Conservation (phyloP, 2,888 invertebrate genomes). For the Aporophyla lueneburgensis region DNA sequence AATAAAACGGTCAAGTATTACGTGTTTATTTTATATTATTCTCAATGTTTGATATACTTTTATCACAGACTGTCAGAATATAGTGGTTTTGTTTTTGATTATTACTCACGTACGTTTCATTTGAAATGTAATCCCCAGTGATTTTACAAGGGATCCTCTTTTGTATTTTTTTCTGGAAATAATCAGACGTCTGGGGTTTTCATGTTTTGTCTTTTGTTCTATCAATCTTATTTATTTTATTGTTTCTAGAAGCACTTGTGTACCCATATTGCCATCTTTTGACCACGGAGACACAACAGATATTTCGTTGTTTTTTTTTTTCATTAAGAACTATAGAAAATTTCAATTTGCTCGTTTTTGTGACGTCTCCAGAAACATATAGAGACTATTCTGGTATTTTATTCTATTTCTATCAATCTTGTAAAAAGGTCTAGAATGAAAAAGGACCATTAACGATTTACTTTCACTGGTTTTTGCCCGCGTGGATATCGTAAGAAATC, state of each 20-base stretch:
- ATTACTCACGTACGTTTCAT: conserved; percentile 6
- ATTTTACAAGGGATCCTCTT: neutral
- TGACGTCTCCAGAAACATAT: neutral
- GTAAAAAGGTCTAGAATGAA: neutral
- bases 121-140: conserved; percentile 22
- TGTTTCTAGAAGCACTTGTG: neutral
- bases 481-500: no score
- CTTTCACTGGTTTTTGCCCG: no score
- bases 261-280: neutral
- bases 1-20: neutral
- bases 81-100: conserved; percentile 4
- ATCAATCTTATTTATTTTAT: neutral
- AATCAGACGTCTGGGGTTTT: conserved; percentile 1
- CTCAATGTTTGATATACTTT: conserved; percentile 4
- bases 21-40: conserved; percentile 5
- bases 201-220: no score
- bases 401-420: conserved; percentile 27
- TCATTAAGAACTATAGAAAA: neutral
- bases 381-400: neutral
- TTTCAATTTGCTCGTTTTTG: no score
- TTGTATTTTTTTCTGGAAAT: conserved; percentile 6
- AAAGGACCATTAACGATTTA: conserved; percentile 2
- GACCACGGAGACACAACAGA: no score
- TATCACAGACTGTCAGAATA: conserved; percentile 8
- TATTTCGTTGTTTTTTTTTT: neutral